phyloP scores from a whole-genome alignment of 2,888 invertebrate genomes.

The Epistrophe eligans region DNA sequence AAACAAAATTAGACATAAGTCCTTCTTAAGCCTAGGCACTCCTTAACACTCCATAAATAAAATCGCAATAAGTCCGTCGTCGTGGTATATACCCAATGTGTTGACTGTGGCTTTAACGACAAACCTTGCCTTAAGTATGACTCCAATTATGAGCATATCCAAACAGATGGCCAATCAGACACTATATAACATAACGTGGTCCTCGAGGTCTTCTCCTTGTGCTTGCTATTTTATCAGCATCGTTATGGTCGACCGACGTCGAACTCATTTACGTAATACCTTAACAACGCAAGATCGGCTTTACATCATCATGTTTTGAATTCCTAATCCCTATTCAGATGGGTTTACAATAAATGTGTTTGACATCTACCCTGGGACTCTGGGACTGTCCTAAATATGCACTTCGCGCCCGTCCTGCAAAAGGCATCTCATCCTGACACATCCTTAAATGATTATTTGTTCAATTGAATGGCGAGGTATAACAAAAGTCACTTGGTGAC shows the following conservation, averaged over 20 bases:
- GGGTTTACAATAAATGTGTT: conserved; percentile 74
- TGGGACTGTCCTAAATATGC: conserved; percentile 61
- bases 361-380: conserved; percentile 64
- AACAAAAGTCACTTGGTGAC: conserved; percentile 70
- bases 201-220: conserved; percentile 32
- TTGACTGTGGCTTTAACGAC: conserved; percentile 36
- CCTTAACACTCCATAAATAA: conserved; percentile 69
- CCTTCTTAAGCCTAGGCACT: conserved; percentile 45
- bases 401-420: conserved; percentile 50
- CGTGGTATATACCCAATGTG: conserved; percentile 8
- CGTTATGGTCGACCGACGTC: conserved; percentile 54
- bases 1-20: conserved; percentile 41
- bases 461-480: conserved; percentile 61
- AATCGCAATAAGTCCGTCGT: conserved; percentile 22
- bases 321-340: conserved; percentile 75
- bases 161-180: conserved; percentile 72
- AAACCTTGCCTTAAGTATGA: conserved; percentile 55
- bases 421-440: conserved; percentile 71
- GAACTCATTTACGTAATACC: conserved; percentile 76
- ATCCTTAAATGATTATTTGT: conserved; percentile 76
- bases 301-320: conserved; percentile 75
- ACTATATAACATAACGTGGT: conserved; percentile 2
- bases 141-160: conserved; percentile 74
- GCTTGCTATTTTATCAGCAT: conserved; percentile 44
- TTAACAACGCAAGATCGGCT: conserved; percentile 72